These are phyloP conservation scores for Standfussiana lucernea DNA, from an alignment of 2,888 invertebrate species.

Conservation along the genomic window DNA sequence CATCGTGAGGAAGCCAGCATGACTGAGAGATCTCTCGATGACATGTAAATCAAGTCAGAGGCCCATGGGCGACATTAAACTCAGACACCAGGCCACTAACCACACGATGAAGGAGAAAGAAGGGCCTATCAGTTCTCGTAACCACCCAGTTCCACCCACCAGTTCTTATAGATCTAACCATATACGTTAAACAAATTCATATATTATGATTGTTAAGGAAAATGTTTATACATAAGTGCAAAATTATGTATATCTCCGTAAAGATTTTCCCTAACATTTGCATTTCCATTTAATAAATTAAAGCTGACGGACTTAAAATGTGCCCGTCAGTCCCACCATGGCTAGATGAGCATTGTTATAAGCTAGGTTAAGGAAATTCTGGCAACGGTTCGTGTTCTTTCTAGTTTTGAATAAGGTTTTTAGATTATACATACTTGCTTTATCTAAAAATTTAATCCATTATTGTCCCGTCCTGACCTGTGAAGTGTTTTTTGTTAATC, in stretches of 20 bases:
- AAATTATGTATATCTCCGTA: constrained; percentile 37
- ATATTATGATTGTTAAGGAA: background rate
- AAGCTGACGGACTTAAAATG: constrained; percentile 23
- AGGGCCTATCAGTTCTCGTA: background rate
- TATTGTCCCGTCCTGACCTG: too few species aligned
- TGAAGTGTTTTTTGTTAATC: background rate
- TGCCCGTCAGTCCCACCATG: constrained; percentile 26
- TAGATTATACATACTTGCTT: background rate
- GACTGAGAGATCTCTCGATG: too few species aligned
- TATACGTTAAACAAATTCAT: background rate
- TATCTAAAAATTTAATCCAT: background rate
- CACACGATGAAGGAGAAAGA: too few species aligned
- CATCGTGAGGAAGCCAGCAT: too few species aligned
- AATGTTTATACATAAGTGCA: constrained; percentile 13
- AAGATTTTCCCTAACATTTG: constrained; percentile 45
- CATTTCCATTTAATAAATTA: constrained; percentile 61
- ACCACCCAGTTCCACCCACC: too few species aligned
- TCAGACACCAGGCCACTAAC: too few species aligned
- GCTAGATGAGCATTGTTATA: constrained; percentile 41
- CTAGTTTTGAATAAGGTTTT: constrained; percentile 16
- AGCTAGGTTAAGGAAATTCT: constrained; percentile 34
- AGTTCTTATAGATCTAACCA: background rate
- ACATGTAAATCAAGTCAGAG: too few species aligned
- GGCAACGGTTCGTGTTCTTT: background rate
- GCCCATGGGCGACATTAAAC: too few species aligned